phyloP scores from a whole-genome alignment of 2,888 invertebrate species.

The Acheta domesticus region DNA sequence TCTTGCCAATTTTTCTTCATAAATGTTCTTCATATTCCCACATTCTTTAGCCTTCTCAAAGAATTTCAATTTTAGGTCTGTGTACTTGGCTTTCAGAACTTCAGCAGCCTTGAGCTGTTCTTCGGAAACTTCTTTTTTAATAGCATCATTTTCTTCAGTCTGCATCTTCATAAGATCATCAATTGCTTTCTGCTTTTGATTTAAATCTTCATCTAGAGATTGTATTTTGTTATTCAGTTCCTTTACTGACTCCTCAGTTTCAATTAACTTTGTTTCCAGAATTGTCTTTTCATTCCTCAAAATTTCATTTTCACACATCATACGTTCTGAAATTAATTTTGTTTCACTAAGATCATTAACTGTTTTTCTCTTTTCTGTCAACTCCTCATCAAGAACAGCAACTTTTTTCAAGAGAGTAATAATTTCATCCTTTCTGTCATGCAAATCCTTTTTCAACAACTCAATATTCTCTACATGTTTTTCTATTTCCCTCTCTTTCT shows the following conservation, averaged over 20 bases:
- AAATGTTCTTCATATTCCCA: neutral
- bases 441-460: neutral
- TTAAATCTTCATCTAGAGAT: neutral
- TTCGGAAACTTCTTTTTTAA: neutral
- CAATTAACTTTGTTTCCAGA: neutral
- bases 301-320: neutral
- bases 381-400: neutral
- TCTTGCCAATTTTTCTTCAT: slow-evolving; percentile 4
- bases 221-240: neutral
- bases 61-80: neutral
- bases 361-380: no score
- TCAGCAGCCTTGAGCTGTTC: neutral
- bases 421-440: neutral
- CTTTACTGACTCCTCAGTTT: neutral
- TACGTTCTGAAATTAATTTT: neutral
- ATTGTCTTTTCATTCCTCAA: neutral
- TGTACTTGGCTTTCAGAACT: neutral
- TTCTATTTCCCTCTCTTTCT: neutral
- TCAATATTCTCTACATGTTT: neutral
- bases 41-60: neutral
- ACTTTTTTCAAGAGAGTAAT: neutral
- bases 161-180: neutral
- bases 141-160: neutral
- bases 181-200: neutral
- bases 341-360: neutral